Evolutionary conservation across 2,888 invertebrate genomes (phyloP).

Genomic region (Catocala fraxini): DNA sequence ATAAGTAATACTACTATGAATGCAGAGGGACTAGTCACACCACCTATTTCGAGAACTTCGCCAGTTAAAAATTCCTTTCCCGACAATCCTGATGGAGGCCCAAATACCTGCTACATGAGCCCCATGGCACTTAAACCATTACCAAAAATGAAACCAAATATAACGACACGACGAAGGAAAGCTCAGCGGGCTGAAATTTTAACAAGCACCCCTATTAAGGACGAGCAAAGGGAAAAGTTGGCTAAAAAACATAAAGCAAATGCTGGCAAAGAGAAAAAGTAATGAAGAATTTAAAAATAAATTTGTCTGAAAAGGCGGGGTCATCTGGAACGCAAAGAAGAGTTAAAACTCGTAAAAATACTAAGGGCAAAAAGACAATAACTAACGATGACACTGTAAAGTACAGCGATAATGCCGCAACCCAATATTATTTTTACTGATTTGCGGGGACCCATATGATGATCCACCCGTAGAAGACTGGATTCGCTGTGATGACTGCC

Average conservation of each 20-base stretch:
- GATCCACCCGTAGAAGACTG: no score
- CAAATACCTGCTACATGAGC: background rate
- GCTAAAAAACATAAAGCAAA: background rate
- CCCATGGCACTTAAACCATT: conserved; percentile 3
- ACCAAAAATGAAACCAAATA: conserved; percentile 3
- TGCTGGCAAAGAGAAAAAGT: background rate
- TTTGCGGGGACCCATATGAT: no score
- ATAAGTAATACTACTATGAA: background rate
- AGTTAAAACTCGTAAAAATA: background rate
- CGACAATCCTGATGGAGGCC: background rate
- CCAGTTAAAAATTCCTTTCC: background rate
- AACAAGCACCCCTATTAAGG: conserved; percentile 4
- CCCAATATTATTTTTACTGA: no score
- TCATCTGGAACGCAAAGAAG: background rate
- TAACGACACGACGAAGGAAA: conserved; percentile 1
- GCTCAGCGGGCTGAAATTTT: background rate
- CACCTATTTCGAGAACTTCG: background rate
- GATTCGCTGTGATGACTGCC: no score
- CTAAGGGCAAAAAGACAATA: background rate
- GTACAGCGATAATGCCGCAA: no score
- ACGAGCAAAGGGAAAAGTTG: background rate
- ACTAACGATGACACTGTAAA: background rate
- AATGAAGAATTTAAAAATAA: background rate
- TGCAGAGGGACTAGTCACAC: background rate
- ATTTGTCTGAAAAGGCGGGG: conserved; percentile 1